These are phyloP conservation scores for Ochropacha duplaris DNA, from an alignment of 2,888 invertebrate species.

Conservation along the genomic window DNA sequence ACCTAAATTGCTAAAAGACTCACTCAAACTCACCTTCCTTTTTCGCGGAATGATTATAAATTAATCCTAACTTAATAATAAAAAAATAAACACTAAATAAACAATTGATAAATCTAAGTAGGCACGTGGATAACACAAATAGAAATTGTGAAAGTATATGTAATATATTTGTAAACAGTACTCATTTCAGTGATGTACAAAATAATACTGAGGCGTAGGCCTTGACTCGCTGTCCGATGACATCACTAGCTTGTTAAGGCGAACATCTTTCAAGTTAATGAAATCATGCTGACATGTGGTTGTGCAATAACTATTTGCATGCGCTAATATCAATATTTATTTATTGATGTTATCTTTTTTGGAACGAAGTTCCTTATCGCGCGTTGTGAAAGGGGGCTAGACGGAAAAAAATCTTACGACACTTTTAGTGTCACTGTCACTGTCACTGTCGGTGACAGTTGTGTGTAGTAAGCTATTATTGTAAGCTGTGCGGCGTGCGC, in stretches of 20 bases:
- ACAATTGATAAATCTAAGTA: constrained; percentile 31
- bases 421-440: too few species aligned
- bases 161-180: constrained; percentile 47
- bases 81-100: constrained; percentile 23
- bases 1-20: too few species aligned
- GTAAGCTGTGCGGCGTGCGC: too few species aligned
- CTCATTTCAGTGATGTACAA: constrained; percentile 68
- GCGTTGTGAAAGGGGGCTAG: too few species aligned
- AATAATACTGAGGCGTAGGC: constrained; percentile 46
- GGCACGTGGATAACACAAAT: constrained; percentile 68
- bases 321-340: neutral
- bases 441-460: too few species aligned
- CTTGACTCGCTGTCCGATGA: constrained; percentile 39
- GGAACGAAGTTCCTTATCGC: too few species aligned
- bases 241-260: constrained; percentile 58
- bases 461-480: too few species aligned
- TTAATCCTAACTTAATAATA: constrained; percentile 42
- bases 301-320: constrained; percentile 28
- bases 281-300: constrained; percentile 19
- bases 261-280: constrained; percentile 21
- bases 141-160: constrained; percentile 49
- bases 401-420: too few species aligned
- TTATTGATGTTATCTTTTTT: neutral
- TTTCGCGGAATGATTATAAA: constrained; percentile 74
- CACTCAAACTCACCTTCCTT: constrained; percentile 64